phyloP scores from a whole-genome alignment of 2,113 vertebrate species.

The Callipepla squamata region DNA sequence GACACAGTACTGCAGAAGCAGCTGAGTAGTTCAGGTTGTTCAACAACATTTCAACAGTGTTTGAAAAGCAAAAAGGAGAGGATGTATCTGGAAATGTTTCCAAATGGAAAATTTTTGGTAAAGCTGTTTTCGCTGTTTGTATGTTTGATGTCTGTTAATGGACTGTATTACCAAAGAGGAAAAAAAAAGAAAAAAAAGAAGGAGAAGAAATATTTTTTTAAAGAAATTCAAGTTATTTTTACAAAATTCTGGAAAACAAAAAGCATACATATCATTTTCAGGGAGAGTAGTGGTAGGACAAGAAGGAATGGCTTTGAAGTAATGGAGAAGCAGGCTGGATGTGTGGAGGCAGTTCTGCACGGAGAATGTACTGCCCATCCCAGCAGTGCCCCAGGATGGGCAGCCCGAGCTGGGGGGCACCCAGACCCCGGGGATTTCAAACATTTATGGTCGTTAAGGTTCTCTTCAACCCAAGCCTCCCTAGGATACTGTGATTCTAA shows the following conservation, averaged over 20 bases:
- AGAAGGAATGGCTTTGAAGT: not conserved
- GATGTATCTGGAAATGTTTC: not conserved
- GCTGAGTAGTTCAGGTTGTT: too few species aligned
- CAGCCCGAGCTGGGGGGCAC: not conserved
- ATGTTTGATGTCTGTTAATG: not conserved
- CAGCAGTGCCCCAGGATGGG: not conserved
- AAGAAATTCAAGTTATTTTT: not conserved
- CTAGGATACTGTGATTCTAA: too few species aligned
- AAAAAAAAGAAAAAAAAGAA: not conserved
- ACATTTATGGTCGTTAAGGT: too few species aligned
- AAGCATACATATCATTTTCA: not conserved
- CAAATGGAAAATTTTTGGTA: not conserved
- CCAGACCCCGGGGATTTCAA: too few species aligned
- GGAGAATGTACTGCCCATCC: not conserved
- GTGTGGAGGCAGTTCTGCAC: not conserved
- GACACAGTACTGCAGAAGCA: too few species aligned
- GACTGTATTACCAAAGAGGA: too few species aligned
- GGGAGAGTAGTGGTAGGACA: too few species aligned
- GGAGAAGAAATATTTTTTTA: not conserved
- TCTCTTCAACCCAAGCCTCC: too few species aligned
- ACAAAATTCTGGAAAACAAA: not conserved
- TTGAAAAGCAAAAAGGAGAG: not conserved
- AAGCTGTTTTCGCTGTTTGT: not conserved
- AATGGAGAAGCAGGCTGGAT: not conserved
- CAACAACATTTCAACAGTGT: not conserved